Conservation (phyloP, 2,797 vertebrate species). For the Onychomys torridus region DNA sequence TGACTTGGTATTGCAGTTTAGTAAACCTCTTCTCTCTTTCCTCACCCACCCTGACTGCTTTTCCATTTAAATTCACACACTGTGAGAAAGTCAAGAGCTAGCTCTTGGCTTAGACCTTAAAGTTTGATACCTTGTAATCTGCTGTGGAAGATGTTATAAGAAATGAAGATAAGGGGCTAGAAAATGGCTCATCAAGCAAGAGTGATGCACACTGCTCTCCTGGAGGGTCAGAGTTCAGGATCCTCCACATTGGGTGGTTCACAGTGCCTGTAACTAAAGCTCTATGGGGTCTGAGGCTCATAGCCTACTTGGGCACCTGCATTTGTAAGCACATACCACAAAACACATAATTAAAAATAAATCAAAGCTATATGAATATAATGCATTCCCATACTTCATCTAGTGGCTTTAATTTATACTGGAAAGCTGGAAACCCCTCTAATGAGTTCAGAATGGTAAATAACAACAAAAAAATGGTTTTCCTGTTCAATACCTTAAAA, state of each 20-base stretch:
- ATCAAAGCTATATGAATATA: background rate
- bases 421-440: background rate
- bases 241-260: background rate
- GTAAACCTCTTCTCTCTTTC: background rate
- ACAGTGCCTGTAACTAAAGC: background rate
- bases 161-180: background rate
- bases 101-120: background rate
- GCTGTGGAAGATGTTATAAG: background rate
- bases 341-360: background rate
- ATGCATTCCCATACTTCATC: background rate
- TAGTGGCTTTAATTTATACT: background rate
- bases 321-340: background rate
- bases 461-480: background rate
- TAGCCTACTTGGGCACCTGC: background rate
- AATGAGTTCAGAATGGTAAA: background rate
- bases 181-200: background rate
- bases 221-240: background rate
- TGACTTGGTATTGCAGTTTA: background rate
- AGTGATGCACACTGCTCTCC: background rate
- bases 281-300: background rate
- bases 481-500: background rate
- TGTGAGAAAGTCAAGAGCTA: background rate
- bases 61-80: background rate
- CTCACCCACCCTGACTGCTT: background rate
- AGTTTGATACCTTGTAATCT: background rate